Evolutionary conservation across 2,113 vertebrate species (phyloP).

Genomic region (Pomatostomus ruficeps): DNA sequence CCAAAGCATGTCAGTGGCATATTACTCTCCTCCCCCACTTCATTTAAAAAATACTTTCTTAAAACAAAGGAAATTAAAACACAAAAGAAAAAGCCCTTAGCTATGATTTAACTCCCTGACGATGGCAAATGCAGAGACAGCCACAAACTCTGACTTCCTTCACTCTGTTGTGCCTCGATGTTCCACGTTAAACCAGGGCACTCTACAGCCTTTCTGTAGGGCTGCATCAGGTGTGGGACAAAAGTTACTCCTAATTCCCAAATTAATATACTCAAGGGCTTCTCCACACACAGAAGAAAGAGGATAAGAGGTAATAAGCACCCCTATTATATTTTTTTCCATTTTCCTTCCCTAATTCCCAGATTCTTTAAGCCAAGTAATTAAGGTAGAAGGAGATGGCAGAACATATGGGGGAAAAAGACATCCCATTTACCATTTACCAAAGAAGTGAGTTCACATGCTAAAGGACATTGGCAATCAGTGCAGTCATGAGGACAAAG

Average conservation of each 20-base stretch:
- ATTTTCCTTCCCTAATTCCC: background rate
- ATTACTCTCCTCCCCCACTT: constrained; percentile 40
- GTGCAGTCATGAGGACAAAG: background rate
- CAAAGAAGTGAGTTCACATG: background rate
- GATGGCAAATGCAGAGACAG: constrained; percentile 12
- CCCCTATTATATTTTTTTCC: background rate
- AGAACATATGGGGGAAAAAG: background rate
- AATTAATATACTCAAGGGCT: background rate
- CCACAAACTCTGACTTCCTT: background rate
- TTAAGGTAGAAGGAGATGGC: background rate
- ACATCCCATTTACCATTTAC: background rate
- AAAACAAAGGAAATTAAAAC: constrained; percentile 67
- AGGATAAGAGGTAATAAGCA: background rate
- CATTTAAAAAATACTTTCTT: constrained; percentile 44
- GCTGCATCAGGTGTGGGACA: background rate
- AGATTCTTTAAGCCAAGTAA: background rate
- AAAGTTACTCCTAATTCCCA: background rate
- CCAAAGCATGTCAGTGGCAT: constrained; percentile 59
- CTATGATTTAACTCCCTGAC: background rate
- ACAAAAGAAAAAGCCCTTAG: background rate
- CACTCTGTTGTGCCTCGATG: background rate
- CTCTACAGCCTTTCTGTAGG: background rate
- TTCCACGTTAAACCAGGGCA: background rate
- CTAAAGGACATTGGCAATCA: background rate
- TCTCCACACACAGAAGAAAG: background rate